Evolutionary conservation across 2,113 vertebrate species (phyloP).

Genomic region (Dipodomys stephensi): DNA sequence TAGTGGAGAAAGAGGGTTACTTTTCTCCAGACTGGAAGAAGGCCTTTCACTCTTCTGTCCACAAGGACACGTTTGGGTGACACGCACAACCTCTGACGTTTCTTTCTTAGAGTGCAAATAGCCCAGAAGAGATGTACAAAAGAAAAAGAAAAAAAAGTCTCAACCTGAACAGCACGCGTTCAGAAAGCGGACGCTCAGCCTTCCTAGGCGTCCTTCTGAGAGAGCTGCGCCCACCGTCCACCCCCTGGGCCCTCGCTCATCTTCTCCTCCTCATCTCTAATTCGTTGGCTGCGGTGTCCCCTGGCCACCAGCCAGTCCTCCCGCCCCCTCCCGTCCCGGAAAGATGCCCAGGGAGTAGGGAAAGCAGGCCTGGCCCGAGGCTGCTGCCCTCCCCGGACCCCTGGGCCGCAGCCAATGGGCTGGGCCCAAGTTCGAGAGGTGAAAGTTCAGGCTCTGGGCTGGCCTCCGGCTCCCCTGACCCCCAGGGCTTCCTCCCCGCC

Average conservation of each 20-base stretch:
- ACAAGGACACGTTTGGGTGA: slow-evolving; percentile 50
- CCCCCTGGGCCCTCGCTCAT: background rate
- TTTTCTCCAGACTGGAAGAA: background rate
- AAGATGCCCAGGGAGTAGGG: background rate
- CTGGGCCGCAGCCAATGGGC: slow-evolving; percentile 75
- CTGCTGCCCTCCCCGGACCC: background rate
- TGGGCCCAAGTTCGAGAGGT: slow-evolving; percentile 85
- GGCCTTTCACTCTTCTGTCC: slow-evolving; percentile 37
- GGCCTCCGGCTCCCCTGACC: background rate
- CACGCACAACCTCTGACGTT: slow-evolving; percentile 45
- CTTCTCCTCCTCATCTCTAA: background rate
- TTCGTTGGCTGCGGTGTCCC: background rate
- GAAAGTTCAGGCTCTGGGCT: slow-evolving; percentile 88
- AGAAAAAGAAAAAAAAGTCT: background rate
- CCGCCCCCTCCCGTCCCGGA: no score
- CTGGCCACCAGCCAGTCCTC: background rate
- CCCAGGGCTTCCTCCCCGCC: background rate
- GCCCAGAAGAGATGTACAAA: background rate
- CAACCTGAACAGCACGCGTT: background rate
- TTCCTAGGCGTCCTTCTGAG: background rate
- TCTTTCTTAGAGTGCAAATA: background rate
- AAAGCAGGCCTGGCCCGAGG: slow-evolving; percentile 16
- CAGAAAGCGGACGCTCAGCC: background rate
- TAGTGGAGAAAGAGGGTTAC: background rate
- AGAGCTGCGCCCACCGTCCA: background rate